phyloP scores from a whole-genome alignment of 37 sponge, comb jelly and placozoan species.

The Bolinopsis microptera region DNA sequence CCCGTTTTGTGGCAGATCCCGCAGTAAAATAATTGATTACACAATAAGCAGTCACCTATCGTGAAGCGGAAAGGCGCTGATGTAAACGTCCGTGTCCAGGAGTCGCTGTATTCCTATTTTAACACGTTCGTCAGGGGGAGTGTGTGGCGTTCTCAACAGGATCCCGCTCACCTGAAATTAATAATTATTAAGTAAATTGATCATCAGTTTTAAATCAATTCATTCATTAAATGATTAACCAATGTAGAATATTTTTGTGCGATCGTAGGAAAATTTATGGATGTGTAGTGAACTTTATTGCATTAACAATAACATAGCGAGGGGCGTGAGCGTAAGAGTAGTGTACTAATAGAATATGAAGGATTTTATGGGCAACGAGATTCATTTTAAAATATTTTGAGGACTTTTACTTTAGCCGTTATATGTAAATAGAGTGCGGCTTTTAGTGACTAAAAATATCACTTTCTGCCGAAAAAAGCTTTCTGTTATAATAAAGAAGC shows the following conservation, averaged over 20 bases:
- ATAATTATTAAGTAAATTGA: too few relatives aligned
- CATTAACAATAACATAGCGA: too few relatives aligned
- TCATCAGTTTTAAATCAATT: too few relatives aligned
- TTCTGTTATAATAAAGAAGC: too few relatives aligned
- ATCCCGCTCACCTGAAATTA: constrained; percentile 19
- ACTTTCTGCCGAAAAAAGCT: neutral
- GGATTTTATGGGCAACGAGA: neutral
- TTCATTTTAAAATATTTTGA: neutral
- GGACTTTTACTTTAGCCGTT: neutral
- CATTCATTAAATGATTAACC: too few relatives aligned
- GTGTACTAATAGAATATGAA: too few relatives aligned
- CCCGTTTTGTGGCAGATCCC: too few relatives aligned
- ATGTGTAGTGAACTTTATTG: too few relatives aligned
- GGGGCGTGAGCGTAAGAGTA: too few relatives aligned
- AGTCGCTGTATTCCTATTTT: constrained; percentile 57
- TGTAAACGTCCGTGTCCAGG: constrained; percentile 45
- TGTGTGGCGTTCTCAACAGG: constrained; percentile 55
- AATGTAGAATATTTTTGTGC: too few relatives aligned
- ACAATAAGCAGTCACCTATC: neutral
- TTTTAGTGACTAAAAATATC: neutral
- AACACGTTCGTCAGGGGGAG: neutral
- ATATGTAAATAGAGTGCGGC: neutral
- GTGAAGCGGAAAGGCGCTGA: constrained; percentile 62
- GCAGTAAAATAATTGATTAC: neutral
- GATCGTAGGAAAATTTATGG: too few relatives aligned